A percentile compares a stretch with the other conserved stretches of the same genome.
Evolutionary conservation across 35 echinoderm and acorn worm genomes (phyloP).

Genomic region (Nesometra sesokonis): DNA sequence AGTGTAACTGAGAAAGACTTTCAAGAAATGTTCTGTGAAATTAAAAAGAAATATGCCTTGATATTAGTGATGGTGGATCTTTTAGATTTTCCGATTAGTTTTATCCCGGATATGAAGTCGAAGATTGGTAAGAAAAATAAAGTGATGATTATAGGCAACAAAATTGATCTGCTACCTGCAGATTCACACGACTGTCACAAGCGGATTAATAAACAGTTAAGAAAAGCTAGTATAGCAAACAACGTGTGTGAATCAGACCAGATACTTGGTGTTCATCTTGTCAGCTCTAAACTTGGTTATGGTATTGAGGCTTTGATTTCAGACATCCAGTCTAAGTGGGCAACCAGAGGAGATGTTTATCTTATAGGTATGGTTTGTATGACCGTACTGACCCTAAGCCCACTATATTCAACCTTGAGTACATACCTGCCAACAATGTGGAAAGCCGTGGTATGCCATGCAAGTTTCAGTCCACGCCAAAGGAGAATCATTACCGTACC

Average conservation of each 20-base stretch:
- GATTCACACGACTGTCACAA: conserved; percentile 43
- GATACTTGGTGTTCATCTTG: conserved; percentile 41
- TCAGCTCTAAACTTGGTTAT: conserved; percentile 87
- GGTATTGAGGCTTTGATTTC: conserved; percentile 73
- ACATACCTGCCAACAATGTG: too few relatives aligned
- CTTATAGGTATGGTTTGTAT: conserved; percentile 43
- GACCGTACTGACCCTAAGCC: too few relatives aligned
- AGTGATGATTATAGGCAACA: conserved; percentile 77
- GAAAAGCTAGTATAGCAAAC: conserved; percentile 40
- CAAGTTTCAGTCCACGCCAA: too few relatives aligned
- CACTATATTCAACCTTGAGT: too few relatives aligned
- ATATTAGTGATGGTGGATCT: conserved; percentile 76
- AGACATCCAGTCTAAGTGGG: conserved; percentile 39
- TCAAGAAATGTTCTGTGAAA: conserved; percentile 41
- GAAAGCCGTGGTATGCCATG: too few relatives aligned
- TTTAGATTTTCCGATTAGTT: conserved; percentile 83
- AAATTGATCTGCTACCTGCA: conserved; percentile 52
- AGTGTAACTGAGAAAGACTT: conserved; percentile 57
- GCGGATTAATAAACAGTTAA: conserved; percentile 22
- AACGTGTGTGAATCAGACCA: conserved; percentile 41
- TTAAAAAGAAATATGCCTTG: conserved; percentile 42
- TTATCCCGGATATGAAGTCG: conserved; percentile 71
- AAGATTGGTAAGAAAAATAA: conserved; percentile 36
- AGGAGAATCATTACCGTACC: too few relatives aligned
- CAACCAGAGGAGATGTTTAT: conserved; percentile 63